phyloP scores from a whole-genome alignment of 1,140 invertebrate species.

The Metaphire vulgaris region DNA sequence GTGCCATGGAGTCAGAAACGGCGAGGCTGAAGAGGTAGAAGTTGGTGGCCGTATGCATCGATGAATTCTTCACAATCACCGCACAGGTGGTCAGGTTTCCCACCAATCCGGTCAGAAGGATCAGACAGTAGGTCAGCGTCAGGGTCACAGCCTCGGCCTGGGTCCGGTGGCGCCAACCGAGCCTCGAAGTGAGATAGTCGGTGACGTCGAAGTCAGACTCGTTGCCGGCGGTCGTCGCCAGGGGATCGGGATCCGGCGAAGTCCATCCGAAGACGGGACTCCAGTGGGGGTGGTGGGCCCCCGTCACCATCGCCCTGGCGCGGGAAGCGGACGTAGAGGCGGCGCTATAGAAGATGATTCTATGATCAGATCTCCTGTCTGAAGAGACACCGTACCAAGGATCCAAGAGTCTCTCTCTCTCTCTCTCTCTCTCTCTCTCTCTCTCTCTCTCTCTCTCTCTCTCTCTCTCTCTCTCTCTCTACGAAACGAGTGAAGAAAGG shows the following conservation, averaged over 20 bases:
- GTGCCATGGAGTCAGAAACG: conserved; percentile 79
- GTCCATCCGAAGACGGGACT: neutral
- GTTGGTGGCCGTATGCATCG: conserved; percentile 64
- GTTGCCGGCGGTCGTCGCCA: neutral
- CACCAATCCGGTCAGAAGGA: conserved; percentile 76
- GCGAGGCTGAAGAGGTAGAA: conserved; percentile 88
- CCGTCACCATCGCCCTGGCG: no score
- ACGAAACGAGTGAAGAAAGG: no score
- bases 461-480: no score
- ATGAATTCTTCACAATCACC: conserved; percentile 81
- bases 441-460: no score
- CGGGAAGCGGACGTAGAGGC: no score
- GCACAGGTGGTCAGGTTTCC: conserved; percentile 89
- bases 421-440: no score
- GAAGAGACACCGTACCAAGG: no score
- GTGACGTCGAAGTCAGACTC: neutral
- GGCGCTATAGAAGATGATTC: no score
- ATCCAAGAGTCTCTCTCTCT: no score
- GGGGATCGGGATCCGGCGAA: neutral
- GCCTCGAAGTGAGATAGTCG: neutral
- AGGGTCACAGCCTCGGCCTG: conserved; percentile 46
- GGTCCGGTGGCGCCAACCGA: neutral
- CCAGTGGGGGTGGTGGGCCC: neutral
- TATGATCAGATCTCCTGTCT: no score
- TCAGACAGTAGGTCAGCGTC: conserved; percentile 68